phyloP scores from a whole-genome alignment of 2,888 invertebrate genomes.

The Limnephilus rhombicus region DNA sequence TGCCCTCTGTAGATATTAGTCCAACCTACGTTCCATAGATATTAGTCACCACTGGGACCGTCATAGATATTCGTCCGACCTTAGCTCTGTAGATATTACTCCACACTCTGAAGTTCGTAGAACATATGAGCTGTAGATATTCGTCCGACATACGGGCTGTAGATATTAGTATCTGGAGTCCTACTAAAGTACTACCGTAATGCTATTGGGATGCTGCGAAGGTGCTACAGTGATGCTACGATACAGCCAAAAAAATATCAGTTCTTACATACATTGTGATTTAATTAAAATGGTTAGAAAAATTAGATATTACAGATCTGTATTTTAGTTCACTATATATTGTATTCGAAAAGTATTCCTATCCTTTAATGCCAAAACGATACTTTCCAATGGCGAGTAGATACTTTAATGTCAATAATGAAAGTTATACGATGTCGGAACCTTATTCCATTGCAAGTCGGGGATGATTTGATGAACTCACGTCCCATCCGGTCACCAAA shows the following conservation, averaged over 20 bases:
- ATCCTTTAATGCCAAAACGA: neutral
- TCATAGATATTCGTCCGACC: too few species aligned
- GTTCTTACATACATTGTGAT: neutral
- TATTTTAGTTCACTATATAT: neutral
- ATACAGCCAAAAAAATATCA: neutral
- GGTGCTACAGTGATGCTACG: too few species aligned
- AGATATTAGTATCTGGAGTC: too few species aligned
- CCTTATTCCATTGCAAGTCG: neutral
- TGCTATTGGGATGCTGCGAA: neutral
- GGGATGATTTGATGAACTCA: slow-evolving; percentile 13
- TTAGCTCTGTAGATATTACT: too few species aligned
- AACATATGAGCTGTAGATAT: too few species aligned
- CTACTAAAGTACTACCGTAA: neutral
- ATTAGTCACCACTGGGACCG: too few species aligned
- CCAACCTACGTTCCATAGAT: too few species aligned
- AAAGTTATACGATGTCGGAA: neutral
- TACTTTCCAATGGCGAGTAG: neutral
- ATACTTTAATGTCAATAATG: neutral
- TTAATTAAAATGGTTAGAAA: neutral
- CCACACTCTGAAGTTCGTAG: too few species aligned
- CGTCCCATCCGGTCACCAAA: slow-evolving; percentile 16
- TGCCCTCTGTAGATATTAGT: too few species aligned
- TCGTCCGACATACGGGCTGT: too few species aligned
- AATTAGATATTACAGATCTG: neutral
- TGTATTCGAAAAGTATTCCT: neutral